Evolutionary conservation across 2,888 invertebrate species (phyloP).

Genomic region (Sphaerophoria rueppellii): DNA sequence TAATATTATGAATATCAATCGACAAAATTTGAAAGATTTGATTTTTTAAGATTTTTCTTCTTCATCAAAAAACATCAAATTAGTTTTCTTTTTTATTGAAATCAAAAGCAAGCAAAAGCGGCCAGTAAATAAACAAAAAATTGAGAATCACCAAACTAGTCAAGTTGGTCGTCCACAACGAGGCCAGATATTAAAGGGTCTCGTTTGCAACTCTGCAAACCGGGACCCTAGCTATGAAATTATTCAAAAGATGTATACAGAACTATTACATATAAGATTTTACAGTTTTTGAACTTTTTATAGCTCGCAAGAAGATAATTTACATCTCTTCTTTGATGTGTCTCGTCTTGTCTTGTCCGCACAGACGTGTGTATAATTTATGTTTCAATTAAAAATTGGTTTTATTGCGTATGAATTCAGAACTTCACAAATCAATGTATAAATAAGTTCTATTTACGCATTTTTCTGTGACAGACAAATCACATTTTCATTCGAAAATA

Average conservation of each 20-base stretch:
- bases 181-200: constrained; percentile 49
- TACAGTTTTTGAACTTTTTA: neutral
- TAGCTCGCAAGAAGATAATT: constrained; percentile 15
- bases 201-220: neutral
- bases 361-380: constrained; percentile 15
- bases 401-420: constrained; percentile 32
- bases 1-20: constrained; percentile 3
- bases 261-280: too few species aligned
- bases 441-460: too few species aligned
- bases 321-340: constrained; percentile 35
- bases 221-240: constrained; percentile 1
- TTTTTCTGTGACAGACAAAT: too few species aligned
- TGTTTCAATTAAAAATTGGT: constrained; percentile 66
- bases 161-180: constrained; percentile 39
- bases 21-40: constrained; percentile 41
- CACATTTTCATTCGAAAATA: too few species aligned
- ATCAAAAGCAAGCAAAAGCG: constrained; percentile 48
- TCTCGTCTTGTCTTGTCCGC: constrained; percentile 2
- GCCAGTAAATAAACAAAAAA: constrained; percentile 54
- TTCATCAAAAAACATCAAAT: constrained; percentile 14
- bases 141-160: constrained; percentile 61
- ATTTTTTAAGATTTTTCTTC: constrained; percentile 48
- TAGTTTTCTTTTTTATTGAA: constrained; percentile 29
- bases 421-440: neutral
- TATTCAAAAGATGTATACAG: too few species aligned